Evolutionary conservation across 2,113 vertebrate genomes (phyloP).

Genomic region (Gymnocephalus cernua): DNA sequence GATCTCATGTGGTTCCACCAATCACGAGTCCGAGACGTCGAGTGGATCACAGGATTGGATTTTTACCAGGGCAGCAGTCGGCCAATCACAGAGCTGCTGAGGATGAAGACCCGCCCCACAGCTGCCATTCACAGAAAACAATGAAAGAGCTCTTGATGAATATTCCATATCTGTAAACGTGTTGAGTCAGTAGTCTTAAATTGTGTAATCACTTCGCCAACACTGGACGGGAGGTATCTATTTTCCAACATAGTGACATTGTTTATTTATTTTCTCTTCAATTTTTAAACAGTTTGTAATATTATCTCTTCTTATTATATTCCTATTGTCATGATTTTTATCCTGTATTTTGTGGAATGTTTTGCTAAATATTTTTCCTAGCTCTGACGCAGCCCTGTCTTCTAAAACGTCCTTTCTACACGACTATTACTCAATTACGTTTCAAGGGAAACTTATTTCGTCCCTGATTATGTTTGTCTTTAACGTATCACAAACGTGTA

Average conservation of each 20-base stretch:
- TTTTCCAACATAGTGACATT: not conserved
- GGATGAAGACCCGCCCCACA: conserved; percentile 83
- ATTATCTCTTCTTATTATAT: not conserved
- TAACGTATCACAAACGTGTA: too few species aligned
- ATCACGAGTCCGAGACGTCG: conserved; percentile 82
- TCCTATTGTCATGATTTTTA: not conserved
- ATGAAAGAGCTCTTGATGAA: not conserved
- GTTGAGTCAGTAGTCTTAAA: not conserved
- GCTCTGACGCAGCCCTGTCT: too few species aligned
- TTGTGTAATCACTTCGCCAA: not conserved
- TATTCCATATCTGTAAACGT: not conserved
- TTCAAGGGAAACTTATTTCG: too few species aligned
- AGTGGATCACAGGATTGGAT: conserved; percentile 84
- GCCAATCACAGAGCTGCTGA: conserved; percentile 81
- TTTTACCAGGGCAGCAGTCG: conserved; percentile 80
- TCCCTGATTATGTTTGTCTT: too few species aligned
- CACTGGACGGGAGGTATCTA: not conserved
- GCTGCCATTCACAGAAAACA: conserved; percentile 74
- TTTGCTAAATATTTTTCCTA: too few species aligned
- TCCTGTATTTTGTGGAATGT: too few species aligned
- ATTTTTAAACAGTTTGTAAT: not conserved
- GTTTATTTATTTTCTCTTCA: conserved; percentile 16
- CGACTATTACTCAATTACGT: too few species aligned
- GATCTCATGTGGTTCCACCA: conserved; percentile 86
- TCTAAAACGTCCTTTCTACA: too few species aligned